phyloP scores from a whole-genome alignment of 2,113 vertebrate genomes.

The Eptesicus fuscus region DNA sequence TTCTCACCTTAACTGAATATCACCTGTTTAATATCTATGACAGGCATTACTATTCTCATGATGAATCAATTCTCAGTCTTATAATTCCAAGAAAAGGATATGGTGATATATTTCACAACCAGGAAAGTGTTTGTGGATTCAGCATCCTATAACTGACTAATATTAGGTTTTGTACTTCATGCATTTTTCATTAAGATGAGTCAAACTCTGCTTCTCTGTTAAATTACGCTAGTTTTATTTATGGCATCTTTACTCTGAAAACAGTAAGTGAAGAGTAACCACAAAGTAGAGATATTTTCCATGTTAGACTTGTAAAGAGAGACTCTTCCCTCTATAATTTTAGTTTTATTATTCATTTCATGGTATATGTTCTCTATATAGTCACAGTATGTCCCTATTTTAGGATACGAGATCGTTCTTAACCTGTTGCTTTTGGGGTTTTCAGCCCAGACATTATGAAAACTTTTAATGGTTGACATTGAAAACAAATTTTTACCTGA shows the following conservation, averaged over 20 bases:
- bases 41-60: background rate
- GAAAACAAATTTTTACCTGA: background rate
- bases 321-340: background rate
- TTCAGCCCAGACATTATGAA: background rate
- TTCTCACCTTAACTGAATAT: background rate
- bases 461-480: background rate
- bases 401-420: background rate
- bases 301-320: background rate
- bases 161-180: background rate
- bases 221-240: background rate
- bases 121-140: background rate
- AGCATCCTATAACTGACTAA: background rate
- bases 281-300: background rate
- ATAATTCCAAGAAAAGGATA: background rate
- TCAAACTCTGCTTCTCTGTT: background rate
- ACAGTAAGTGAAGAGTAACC: background rate
- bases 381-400: background rate
- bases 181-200: background rate
- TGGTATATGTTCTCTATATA: background rate
- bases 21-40: background rate
- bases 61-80: background rate
- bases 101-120: background rate
- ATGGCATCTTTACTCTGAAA: background rate
- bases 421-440: background rate
- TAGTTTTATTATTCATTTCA: background rate